A percentile compares a stretch with the other conserved stretches of the same genome.
phyloP scores from a whole-genome alignment of 2,888 invertebrate genomes.

The Brachyptera putata region DNA sequence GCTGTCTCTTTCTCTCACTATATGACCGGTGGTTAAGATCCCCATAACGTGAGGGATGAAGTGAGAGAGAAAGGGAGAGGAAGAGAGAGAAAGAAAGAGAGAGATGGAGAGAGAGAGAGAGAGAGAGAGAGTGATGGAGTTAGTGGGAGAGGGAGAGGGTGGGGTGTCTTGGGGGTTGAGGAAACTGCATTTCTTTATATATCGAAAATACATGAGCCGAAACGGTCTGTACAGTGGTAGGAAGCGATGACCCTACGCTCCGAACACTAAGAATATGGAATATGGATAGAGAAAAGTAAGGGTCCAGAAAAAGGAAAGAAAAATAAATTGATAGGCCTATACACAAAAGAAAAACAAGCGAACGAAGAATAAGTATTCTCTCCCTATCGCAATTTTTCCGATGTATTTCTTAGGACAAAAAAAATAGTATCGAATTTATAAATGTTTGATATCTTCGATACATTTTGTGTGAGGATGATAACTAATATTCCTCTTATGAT shows the following conservation, averaged over 20 bases:
- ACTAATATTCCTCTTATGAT: no score
- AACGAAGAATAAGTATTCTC: conserved; percentile 13
- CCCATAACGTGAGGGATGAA: conserved; percentile 16
- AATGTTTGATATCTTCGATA: background rate
- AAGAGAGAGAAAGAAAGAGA: background rate
- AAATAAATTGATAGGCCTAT: conserved; percentile 27
- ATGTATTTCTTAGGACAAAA: conserved; percentile 9
- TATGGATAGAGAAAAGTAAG: conserved; percentile 13
- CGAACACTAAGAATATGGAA: conserved; percentile 19
- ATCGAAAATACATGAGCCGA: conserved; percentile 25
- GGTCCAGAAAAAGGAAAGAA: conserved; percentile 18
- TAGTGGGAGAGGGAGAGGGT: background rate
- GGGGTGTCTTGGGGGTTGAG: conserved; percentile 7
- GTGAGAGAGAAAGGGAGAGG: background rate
- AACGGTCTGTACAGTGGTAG: conserved; percentile 18
- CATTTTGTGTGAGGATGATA: background rate
- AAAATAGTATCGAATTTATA: conserved; percentile 4
- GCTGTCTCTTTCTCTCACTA: background rate
- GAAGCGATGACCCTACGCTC: conserved; percentile 2
- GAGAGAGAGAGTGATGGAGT: background rate
- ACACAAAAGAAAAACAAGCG: conserved; percentile 20
- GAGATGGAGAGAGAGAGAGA: background rate
- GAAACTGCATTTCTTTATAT: conserved; percentile 26
- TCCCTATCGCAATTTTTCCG: conserved; percentile 7
- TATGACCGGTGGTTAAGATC: conserved; percentile 15